Evolutionary conservation across 2,888 invertebrate genomes (phyloP), one percentile per base, ranked within the genome.

Genomic region (Bombylius major): DNA sequence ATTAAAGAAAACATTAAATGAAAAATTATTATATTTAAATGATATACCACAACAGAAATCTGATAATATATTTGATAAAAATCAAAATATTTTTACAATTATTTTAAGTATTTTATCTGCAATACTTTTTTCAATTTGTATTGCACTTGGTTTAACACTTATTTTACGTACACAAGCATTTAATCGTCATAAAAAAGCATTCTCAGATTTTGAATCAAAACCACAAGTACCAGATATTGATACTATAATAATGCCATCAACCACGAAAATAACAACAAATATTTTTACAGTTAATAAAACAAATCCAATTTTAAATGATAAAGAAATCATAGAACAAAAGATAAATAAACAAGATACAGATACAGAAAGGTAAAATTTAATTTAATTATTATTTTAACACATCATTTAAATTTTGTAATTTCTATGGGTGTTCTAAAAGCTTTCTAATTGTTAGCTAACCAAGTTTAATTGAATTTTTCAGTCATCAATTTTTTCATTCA

Each of bases 211-310:
- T 69, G 83, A 82, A 1, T 84, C 84, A 0, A 4, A 70, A 81
- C 59, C 82, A 82, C 23, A 23, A 23, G 3, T 23, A 2, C 23
- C 23, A 2, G 23, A 23, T 23, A 23, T 23, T 23, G 76, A 63
- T 23, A 23, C 23, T 23, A 23, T 23, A 23, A 23, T 23, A 23
- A 23, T 23, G 23, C 23, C 23, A 23, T 23, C 23, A 23, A 23
- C 23, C 1, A 23, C 3, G 23, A 23, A 23, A 23, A 23, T 3
- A 23, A 23, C 23, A 23, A 23, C 23, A 23, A 23, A 87, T 73
- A 79, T 80, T 61, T 82, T 83, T 71, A 82, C 86, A 0, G 71
- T 79, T 4, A 83, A 84, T 66, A 86, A 86, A 23, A 82, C 85
- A 51, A 86, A 86, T 73, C 85, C 86, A 4, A 79, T 86, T 33